These are phyloP conservation scores for Cyanoliseus patagonus DNA, from an alignment of 2,113 vertebrate species.

Conservation along the genomic window DNA sequence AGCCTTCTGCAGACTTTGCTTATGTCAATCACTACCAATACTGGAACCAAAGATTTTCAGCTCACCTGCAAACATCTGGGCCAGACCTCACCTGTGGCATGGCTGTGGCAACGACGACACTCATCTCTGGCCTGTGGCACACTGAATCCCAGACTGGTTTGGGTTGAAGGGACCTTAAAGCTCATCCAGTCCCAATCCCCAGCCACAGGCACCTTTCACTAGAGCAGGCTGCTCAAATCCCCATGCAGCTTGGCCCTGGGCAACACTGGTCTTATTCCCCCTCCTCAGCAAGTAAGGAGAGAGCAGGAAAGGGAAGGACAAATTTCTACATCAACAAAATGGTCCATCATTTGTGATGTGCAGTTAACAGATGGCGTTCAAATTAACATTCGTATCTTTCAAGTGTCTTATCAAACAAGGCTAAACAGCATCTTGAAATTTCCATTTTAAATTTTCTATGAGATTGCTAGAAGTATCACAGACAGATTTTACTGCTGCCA, in stretches of 20 bases:
- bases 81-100: neutral
- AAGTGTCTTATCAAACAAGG: constrained; percentile 59
- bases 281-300: neutral
- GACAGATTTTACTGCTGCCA: constrained; percentile 38
- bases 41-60: accelerated
- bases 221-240: neutral
- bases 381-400: constrained; percentile 49
- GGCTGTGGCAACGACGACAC: accelerated
- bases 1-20: neutral
- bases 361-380: constrained; percentile 26
- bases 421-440: constrained; percentile 64
- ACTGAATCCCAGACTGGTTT: neutral
- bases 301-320: neutral
- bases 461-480: constrained; percentile 13
- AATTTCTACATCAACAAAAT: constrained; percentile 10
- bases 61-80: too few relatives aligned
- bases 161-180: neutral
- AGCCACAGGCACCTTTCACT: neutral
- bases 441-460: constrained; percentile 38
- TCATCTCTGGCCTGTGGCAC: neutral
- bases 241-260: neutral
- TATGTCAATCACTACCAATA: accelerated
- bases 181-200: neutral
- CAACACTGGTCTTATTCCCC: neutral
- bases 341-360: neutral